Conservation (phyloP, 2,888 invertebrate genomes). For the Serrognathus titanus region DNA sequence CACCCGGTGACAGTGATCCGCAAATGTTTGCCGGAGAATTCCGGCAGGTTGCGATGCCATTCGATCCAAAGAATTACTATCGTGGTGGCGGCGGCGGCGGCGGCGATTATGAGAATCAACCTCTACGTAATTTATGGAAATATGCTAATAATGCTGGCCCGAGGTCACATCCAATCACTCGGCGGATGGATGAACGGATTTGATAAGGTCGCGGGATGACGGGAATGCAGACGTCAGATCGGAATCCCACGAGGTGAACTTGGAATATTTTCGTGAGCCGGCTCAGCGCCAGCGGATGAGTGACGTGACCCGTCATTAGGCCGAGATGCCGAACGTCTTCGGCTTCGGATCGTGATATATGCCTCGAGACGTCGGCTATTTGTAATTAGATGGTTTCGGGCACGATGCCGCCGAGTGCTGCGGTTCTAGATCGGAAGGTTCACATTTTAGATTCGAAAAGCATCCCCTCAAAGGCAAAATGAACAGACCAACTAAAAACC, state of each 20-base stretch:
- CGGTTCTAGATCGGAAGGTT: too few species aligned
- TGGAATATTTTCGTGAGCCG: slow-evolving; percentile 42
- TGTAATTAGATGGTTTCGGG: too few species aligned
- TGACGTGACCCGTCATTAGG: slow-evolving; percentile 51
- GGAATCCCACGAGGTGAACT: slow-evolving; percentile 43
- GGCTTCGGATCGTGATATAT: slow-evolving; percentile 28
- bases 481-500: too few species aligned
- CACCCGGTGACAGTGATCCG: slow-evolving; percentile 34
- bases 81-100: slow-evolving; percentile 7
- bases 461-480: too few species aligned
- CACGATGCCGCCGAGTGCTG: too few species aligned
- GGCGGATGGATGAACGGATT: slow-evolving; percentile 16
- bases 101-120: slow-evolving; percentile 35
- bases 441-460: too few species aligned
- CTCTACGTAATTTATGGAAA: slow-evolving; percentile 50
- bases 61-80: slow-evolving; percentile 18
- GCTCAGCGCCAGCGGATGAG: slow-evolving; percentile 45
- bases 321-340: slow-evolving; percentile 34
- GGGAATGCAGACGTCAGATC: slow-evolving; percentile 42
- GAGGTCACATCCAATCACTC: slow-evolving; percentile 7
- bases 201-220: slow-evolving; percentile 31
- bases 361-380: slow-evolving; percentile 3
- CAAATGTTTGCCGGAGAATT: slow-evolving; percentile 33
- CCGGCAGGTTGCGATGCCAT: slow-evolving; percentile 29
- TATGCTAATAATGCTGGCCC: slow-evolving; percentile 44